Evolutionary conservation across 2,797 vertebrate species (phyloP), one percentile per base, ranked within the genome.

Genomic region (Lacerta viridis): DNA sequence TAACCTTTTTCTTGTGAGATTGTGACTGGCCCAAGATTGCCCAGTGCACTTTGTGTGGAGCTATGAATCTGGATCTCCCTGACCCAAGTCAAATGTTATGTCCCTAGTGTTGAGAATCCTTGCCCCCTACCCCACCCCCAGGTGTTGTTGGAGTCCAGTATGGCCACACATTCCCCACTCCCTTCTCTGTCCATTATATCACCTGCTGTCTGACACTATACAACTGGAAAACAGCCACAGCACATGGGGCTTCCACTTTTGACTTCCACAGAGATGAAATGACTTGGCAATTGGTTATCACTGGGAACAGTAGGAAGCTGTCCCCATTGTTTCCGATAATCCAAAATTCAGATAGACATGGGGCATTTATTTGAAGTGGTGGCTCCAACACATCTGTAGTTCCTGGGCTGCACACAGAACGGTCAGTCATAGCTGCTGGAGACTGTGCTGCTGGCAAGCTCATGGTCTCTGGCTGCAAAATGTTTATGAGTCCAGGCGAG

Each of bases 311-410:
- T 15, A 29, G 41, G 29, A 11, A 50, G n/a, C 27, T 29, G 10
- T 55, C 15, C 29, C 27, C 1, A 79, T 79, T 79, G 9, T 41
- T n/a, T 55, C 1, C 2, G 23, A 27, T 4, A 4, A 83, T 84
- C 39, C 61, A n/a, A 81, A 69, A 64, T 92, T 89, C 61, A 80
- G 7, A 7, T 59, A 89, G 36, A 92, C 71, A 89, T 27, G 87
- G 3, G 80, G 39, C 13, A 66, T 7, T 66, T 66, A 66, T 41
- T 66, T 36, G 36, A 15, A 66, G 15, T 13, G 13, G 55, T 39
- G 36, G 7, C 20, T 23, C 6, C 20, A 10, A 76, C 20, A 27
- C 33, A 20, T 80, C 50, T 50, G 5, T 6, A 78, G 13, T 3
- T 68, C 7, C 15, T 43, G 15, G 64, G 7, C 39, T 82, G 27